Evolutionary conservation across 2,113 vertebrate genomes (phyloP).

Genomic region (Ammodytes marinus): DNA sequence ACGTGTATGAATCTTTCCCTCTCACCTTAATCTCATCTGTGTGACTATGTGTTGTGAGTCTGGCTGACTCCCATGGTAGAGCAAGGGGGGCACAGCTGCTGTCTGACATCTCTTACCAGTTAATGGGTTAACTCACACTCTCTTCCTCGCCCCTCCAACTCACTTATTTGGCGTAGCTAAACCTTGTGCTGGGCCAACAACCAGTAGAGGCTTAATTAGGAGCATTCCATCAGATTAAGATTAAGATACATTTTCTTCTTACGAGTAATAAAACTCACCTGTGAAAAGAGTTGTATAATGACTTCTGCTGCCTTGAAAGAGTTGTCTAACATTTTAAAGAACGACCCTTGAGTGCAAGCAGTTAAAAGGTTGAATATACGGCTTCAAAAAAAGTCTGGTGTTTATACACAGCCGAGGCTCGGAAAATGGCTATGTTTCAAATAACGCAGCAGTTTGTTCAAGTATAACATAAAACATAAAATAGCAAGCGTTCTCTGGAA

Average conservation of each 20-base stretch:
- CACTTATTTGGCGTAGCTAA: slow-evolving; percentile 37
- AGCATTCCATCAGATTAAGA: neutral
- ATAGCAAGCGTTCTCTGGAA: neutral
- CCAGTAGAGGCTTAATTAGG: slow-evolving; percentile 11
- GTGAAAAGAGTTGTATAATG: neutral
- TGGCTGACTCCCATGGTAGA: slow-evolving; percentile 1
- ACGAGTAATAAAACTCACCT: neutral
- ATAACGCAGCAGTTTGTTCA: no score
- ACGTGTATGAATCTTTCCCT: slow-evolving; percentile 38
- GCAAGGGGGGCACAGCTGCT: slow-evolving; percentile 70
- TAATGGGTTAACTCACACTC: slow-evolving; percentile 76
- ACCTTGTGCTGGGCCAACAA: slow-evolving; percentile 10
- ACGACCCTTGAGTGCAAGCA: neutral
- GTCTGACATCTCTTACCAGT: slow-evolving; percentile 77
- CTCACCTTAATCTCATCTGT: slow-evolving; percentile 65
- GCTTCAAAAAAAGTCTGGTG: no score
- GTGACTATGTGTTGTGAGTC: slow-evolving; percentile 38
- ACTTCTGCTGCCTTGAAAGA: neutral
- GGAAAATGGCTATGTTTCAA: no score
- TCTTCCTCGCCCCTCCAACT: slow-evolving; percentile 29
- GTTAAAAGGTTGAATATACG: no score
- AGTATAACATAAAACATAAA: no score
- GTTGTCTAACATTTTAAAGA: neutral
- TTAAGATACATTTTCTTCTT: neutral
- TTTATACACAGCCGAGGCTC: no score